Base-by-base conservation (phyloP, 1,140 invertebrate genomes). In the Araneus ventricosus region DNA sequence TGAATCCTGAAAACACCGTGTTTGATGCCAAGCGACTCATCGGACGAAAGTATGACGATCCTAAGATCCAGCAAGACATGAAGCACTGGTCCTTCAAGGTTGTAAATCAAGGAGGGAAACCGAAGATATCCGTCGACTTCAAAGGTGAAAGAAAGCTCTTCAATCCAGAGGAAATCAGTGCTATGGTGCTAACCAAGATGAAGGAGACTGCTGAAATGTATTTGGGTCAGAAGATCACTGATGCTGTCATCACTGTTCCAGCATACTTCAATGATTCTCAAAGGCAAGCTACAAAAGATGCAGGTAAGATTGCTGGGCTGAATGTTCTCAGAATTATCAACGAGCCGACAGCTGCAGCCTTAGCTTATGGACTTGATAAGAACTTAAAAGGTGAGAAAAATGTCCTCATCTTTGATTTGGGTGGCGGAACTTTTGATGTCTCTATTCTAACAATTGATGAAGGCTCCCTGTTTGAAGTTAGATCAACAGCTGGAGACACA, bases 41-140 rank as follows among this genome's bases (percentile, higher is more conserved):
- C 95, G 88, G 70, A 14, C 97, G 98, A 95, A 97, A 98, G 94
- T 99, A 98, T 95, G 98, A 99, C 93, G 99, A 99, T 95, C 94
- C 97, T 17, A 97, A 97, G 41, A 98, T 99, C 99, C 96, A 99
- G 96, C 96, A 97, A 82, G 99, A 99, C 95, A 99, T 99, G 98
- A 99, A 99, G 96, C 98, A 99, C 95, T 99, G 98, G 98, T 98
- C 99, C 2, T 99, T 99, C 95, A 97, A 97, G 92, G 98, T 99
- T 7, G 96, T 79, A 4, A 89, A 89, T 17, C 8, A 89, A 30
- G 61, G 59, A 70, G 67, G 59, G 1, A 67, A 89, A 24, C 61
- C 61, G 8, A 70, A 89, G 97, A 96, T 99, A 97, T 94, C 94
- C 82, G 96, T 96, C 0, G 95, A 96, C 4, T 96, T 95, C 34